Conservation (phyloP, 1,140 invertebrate species). For the Coelopa frigida region DNA sequence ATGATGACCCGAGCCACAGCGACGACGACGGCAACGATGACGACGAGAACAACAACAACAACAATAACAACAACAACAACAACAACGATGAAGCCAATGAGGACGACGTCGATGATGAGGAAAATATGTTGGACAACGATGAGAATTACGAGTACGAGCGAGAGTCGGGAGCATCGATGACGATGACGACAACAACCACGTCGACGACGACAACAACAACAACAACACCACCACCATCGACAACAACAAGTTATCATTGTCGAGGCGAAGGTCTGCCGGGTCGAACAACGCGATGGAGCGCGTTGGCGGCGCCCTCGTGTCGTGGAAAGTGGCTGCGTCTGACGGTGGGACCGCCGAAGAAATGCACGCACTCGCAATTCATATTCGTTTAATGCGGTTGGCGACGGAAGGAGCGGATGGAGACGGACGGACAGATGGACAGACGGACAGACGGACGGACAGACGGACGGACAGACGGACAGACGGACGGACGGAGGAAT, state of each 20-base stretch:
- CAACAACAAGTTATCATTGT: conserved; percentile 64
- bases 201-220: conserved; percentile 10
- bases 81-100: conserved; percentile 15
- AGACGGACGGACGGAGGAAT: too few species aligned
- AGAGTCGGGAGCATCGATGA: conserved; percentile 30
- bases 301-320: conserved; percentile 67
- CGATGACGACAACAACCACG: background rate
- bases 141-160: conserved; percentile 4
- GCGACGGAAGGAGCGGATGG: too few species aligned
- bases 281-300: conserved; percentile 66
- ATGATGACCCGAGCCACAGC: conserved; percentile 11
- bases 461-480: too few species aligned
- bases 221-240: conserved; percentile 19
- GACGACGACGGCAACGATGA: conserved; percentile 24
- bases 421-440: too few species aligned
- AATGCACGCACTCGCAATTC: conserved; percentile 55
- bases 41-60: conserved; percentile 9
- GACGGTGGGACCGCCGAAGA: conserved; percentile 51
- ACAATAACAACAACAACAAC: conserved; percentile 16
- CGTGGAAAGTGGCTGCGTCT: conserved; percentile 76
- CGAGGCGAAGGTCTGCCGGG: conserved; percentile 67
- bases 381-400: conserved; percentile 56
- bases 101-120: conserved; percentile 20
- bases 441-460: too few species aligned
- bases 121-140: conserved; percentile 18